These are phyloP conservation scores for Glossosoma conforme DNA, from an alignment of 1,140 invertebrate genomes.

Conservation along the genomic window DNA sequence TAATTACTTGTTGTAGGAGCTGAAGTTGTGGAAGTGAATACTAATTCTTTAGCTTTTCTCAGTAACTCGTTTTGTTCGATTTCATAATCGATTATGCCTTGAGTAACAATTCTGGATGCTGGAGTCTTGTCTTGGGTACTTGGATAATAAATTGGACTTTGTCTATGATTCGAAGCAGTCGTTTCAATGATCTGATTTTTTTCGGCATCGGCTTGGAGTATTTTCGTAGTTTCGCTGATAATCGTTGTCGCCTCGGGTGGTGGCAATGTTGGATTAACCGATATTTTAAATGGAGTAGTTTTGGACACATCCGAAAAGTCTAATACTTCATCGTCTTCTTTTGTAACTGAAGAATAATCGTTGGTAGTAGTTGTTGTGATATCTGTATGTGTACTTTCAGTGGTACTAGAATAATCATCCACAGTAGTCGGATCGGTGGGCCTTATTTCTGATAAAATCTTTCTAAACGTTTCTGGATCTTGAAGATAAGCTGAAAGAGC, in stretches of 20 bases:
- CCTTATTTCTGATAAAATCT: conserved; percentile 65
- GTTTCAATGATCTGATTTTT: conserved; percentile 26
- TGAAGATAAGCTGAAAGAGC: conserved; percentile 75
- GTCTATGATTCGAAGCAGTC: conserved; percentile 33
- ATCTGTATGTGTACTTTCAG: conserved; percentile 30
- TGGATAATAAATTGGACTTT: conserved; percentile 14
- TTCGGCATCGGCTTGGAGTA: conserved; percentile 10
- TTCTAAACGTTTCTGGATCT: conserved; percentile 72
- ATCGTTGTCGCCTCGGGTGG: conserved; percentile 17
- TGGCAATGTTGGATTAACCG: conserved; percentile 22
- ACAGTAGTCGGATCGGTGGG: conserved; percentile 66
- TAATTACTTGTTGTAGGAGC: conserved; percentile 37
- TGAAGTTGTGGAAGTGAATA: conserved; percentile 33
- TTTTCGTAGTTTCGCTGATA: conserved; percentile 3
- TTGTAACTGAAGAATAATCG: conserved; percentile 50
- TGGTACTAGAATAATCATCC: conserved; percentile 39
- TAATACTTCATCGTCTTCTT: conserved; percentile 67
- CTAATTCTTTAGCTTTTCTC: too few relatives aligned
- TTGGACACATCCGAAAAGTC: conserved; percentile 65
- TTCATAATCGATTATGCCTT: conserved; percentile 11
- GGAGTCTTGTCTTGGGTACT: conserved; percentile 35
- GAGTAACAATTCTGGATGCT: conserved; percentile 27
- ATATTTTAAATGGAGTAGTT: conserved; percentile 19
- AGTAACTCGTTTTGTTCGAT: conserved; percentile 12
- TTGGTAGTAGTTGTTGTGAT: conserved; percentile 37